Evolutionary conservation across 1,140 invertebrate species (phyloP).

Genomic region (Lutraria rhynchaena): DNA sequence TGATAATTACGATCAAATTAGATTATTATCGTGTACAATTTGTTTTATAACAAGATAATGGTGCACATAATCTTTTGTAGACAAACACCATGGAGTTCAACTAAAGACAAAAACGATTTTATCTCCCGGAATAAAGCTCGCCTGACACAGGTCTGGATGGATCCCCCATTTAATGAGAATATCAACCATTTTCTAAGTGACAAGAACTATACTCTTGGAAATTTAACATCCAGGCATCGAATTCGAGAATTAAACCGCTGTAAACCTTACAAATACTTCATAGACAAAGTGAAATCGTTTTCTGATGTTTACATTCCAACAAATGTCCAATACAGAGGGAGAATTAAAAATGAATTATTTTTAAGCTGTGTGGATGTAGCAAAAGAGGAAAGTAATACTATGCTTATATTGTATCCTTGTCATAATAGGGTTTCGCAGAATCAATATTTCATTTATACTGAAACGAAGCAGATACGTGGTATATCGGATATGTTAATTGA

Average conservation of each 20-base stretch:
- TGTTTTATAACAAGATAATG: too few relatives aligned
- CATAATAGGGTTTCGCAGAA: conserved; percentile 16
- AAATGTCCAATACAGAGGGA: not conserved
- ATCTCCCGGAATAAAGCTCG: conserved; percentile 39
- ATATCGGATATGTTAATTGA: not conserved
- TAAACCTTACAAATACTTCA: conserved; percentile 50
- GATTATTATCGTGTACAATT: too few relatives aligned
- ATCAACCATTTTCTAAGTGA: conserved; percentile 25
- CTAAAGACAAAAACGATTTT: conserved; percentile 13
- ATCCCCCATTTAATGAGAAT: conserved; percentile 22
- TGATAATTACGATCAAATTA: too few relatives aligned
- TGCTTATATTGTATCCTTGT: conserved; percentile 19
- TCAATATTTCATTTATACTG: conserved; percentile 41
- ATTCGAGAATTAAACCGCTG: conserved; percentile 35
- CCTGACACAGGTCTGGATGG: conserved; percentile 45
- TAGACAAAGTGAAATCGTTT: conserved; percentile 29
- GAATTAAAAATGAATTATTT: conserved; percentile 6
- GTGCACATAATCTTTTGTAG: too few relatives aligned
- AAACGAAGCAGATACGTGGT: conserved; percentile 11
- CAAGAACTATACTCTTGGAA: conserved; percentile 28
- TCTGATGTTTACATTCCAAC: conserved; percentile 31
- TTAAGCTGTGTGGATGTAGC: conserved; percentile 26
- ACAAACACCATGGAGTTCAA: conserved; percentile 41
- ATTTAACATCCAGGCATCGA: not conserved
- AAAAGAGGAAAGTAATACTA: not conserved